Evolutionary conservation across 64 coral and sea anemone genomes (phyloP).

Genomic region (Anthopleura sola): DNA sequence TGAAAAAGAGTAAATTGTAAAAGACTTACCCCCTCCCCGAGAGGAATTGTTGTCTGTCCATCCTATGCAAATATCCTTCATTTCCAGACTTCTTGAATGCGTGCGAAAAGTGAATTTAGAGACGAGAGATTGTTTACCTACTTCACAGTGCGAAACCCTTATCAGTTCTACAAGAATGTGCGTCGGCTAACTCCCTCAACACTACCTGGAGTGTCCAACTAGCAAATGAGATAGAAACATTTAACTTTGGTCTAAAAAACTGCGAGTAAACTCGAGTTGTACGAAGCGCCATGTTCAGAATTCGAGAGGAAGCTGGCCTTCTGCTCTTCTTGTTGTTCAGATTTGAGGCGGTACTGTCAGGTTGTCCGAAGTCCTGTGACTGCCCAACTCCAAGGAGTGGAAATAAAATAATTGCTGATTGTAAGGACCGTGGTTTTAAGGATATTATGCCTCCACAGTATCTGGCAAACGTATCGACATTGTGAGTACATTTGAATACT

Average conservation of each 20-base stretch:
- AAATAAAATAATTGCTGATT: not conserved
- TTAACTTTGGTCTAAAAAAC: not conserved
- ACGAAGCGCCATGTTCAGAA: slow-evolving; percentile 19
- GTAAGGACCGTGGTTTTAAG: slow-evolving; percentile 10
- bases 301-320: not conserved
- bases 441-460: not conserved
- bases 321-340: slow-evolving; percentile 7
- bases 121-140: slow-evolving; percentile 29
- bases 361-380: not conserved
- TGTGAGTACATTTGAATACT: slow-evolving; percentile 3
- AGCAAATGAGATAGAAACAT: not conserved
- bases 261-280: not conserved
- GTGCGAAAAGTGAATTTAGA: slow-evolving; percentile 16
- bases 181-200: not conserved
- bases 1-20: not conserved
- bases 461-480: slow-evolving; percentile 2
- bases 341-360: not conserved
- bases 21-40: not conserved
- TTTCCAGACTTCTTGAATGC: slow-evolving; percentile 21
- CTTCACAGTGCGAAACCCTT: slow-evolving; percentile 16
- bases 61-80: slow-evolving; percentile 17
- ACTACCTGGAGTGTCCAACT: not conserved
- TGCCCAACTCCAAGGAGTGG: not conserved
- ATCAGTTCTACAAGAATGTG: slow-evolving; percentile 2
- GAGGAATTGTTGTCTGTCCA: not conserved